Base-by-base conservation (phyloP, 2,888 invertebrate species). In the Drosophila fulvimacula region DNA sequence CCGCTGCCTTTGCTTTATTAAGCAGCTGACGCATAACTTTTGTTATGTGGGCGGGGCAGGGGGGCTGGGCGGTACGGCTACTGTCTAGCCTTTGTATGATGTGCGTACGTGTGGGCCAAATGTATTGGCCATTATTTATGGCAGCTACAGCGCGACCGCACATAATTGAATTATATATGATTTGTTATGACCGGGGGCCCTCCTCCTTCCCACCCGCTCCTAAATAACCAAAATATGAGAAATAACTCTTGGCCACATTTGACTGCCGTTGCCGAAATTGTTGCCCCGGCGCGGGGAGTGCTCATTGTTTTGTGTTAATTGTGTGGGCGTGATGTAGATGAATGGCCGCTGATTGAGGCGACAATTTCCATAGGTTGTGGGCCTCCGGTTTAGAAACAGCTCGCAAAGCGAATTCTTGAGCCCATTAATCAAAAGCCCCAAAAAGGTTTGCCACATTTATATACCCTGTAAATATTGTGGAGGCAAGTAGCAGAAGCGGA, bases 281-380 rank as follows among this genome's bases (percentile, higher is more conserved):
- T 3, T 46, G 10, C 11, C 19, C 46, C 46, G 10, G 24, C 24
- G 38, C 41, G 60, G 76, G 82, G 79, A 68, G 82, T 68, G 82
- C 51, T 63, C 46, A 52, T 61, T 63, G 44, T 55, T 62, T 66
- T 82, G 80, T 68, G 80, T 80, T 89, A 89, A 89, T 86, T 89
- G 82, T 73, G 74, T 67, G 82, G 85, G 88, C 89, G 85, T 88
- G 89, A 84, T 82, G 69, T 85, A 87, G 89, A 85, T 89, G 85
- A 85, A 85, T 88, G 69, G 56, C 66, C 73, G 36, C 51, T 73
- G 82, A 82, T 82, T 87, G 69, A 76, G 63, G 70, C 59, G 81
- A 73, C 74, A 79, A 70, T 82, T 72, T 65, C 52, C 53, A 61
- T 52, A 62, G 58, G 34, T 69, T 21, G 15, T 34, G 51, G 36